Evolutionary conservation across 2,888 invertebrate genomes (phyloP), one percentile per base, ranked within the genome.

Genomic region (Drosophila atripex): DNA sequence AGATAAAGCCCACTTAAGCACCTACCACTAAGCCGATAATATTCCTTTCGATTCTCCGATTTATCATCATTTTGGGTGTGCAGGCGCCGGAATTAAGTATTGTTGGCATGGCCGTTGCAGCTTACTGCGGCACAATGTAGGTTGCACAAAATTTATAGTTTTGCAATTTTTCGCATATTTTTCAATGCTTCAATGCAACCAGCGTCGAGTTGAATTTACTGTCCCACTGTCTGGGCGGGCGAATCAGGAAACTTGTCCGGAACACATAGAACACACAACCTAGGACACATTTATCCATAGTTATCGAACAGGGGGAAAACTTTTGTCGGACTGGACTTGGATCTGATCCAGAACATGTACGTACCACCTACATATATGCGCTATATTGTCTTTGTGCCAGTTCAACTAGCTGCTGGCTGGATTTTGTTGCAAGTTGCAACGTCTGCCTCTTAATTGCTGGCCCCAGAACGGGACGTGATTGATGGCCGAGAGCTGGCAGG

Each of bases 101-200:
- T 71, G 71, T 70, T 71, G 71, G 52, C 57, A 50, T 16, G 68
- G 69, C 41, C 51, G 51, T 30, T 54, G 49, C 57, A 12, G 53
- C 64, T 28, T 28, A 28, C 28, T 28, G 28, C 9, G 28, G 28
- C 65, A 14, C 66, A 65, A 9, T 12, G 18, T 11, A 28, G 47
- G 32, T 53, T 30, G 49, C 41, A 43, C 57, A 53, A 71, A 78
- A 85, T 85, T 85, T 88, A 85, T 85, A 56, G 82, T 87, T 71
- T 63, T 59, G 75, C 82, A 85, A 88, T 85, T 88, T 85, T 78
- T 88, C 82, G 78, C 88, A 85, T 86, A 86, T 88, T 88, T 84
- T 73, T 73, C 85, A 78, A 84, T 83, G 76, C 72, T 75, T 43
- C 30, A 75, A 51, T 71, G n/a, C 35, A 35, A 35, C 35, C n/a